Conservation (phyloP, 23 tunicate genomes). For the Ciona savignyi region DNA sequence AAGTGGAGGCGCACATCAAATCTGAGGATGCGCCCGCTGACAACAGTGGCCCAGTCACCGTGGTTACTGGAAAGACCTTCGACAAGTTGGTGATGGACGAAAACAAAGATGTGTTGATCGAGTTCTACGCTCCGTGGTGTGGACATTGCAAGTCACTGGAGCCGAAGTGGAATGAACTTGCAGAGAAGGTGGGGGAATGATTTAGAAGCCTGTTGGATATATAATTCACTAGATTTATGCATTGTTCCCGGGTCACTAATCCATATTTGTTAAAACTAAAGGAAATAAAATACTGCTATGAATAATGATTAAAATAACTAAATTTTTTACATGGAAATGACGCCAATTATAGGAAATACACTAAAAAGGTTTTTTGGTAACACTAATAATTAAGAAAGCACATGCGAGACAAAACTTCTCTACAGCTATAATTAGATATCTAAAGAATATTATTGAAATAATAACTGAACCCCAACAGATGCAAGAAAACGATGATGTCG, state of each 20-base stretch:
- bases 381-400: no score
- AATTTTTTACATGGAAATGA: not conserved
- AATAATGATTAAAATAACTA: no score
- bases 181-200: constrained; percentile 90
- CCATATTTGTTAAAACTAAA: no score
- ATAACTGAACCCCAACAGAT: constrained; percentile 23
- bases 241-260: no score
- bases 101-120: constrained; percentile 80
- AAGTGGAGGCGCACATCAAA: constrained; percentile 61
- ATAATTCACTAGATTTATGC: no score
- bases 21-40: constrained; percentile 80
- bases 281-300: no score
- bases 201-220: no score
- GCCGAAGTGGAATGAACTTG: constrained; percentile 90
- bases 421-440: not conserved
- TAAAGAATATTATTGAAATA: not conserved
- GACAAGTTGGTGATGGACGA: constrained; percentile 94
- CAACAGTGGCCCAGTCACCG: constrained; percentile 79
- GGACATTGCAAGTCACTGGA: constrained; percentile 94
- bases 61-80: constrained; percentile 85
- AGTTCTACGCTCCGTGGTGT: constrained; percentile 98
- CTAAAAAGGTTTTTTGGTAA: no score
- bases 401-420: not conserved
- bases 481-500: constrained; percentile 71
- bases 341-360: no score